These are phyloP conservation scores for Sardina pilchardus DNA, from an alignment of 2,113 vertebrate genomes.

Conservation along the genomic window DNA sequence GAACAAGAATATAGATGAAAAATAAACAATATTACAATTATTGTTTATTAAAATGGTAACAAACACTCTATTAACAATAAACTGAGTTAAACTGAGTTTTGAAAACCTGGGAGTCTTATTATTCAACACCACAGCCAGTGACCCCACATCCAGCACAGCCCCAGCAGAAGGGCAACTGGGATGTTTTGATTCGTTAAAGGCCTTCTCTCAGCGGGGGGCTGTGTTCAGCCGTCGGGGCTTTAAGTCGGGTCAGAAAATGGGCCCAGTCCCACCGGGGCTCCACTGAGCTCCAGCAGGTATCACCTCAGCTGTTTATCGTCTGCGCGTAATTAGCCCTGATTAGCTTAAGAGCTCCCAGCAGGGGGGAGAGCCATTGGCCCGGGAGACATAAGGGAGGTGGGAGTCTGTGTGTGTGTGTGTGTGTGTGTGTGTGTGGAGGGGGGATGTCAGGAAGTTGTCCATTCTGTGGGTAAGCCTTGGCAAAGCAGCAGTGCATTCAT, in stretches of 20 bases:
- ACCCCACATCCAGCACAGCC: neutral
- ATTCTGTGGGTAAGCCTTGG: neutral
- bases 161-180: neutral
- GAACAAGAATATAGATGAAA: neutral
- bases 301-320: constrained; percentile 34
- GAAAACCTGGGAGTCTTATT: too few species aligned
- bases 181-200: neutral
- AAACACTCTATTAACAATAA: neutral
- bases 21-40: neutral
- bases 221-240: neutral
- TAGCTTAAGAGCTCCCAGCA: constrained; percentile 39
- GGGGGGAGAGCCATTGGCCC: constrained; percentile 22
- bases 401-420: too few species aligned
- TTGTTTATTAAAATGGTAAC: neutral
- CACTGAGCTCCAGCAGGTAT: constrained; percentile 29
- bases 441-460: neutral
- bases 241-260: neutral
- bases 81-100: neutral
- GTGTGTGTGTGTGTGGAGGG: neutral
- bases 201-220: neutral
- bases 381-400: constrained; percentile 13
- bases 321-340: constrained; percentile 44
- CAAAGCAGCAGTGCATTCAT: neutral
- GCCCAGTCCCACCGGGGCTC: neutral
- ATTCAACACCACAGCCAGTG: neutral